Evolutionary conservation across 1,140 invertebrate species (phyloP).

Genomic region (Leguminivora glycinivorella): DNA sequence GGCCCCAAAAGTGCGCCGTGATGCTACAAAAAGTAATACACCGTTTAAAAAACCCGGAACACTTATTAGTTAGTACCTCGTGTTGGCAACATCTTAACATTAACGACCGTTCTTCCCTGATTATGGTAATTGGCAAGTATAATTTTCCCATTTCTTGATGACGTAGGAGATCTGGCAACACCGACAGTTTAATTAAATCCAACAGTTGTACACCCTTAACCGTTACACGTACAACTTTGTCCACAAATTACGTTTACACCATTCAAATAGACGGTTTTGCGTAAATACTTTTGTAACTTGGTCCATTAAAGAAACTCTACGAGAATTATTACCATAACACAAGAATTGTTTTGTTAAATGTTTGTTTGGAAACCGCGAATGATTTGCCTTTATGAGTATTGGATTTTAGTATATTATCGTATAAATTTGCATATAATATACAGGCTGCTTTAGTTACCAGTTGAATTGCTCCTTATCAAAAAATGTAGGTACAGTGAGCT

Average conservation of each 20-base stretch:
- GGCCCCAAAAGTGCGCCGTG: neutral
- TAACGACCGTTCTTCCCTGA: conserved; percentile 19
- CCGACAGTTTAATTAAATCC: conserved; percentile 64
- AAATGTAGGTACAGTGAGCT: too few relatives aligned
- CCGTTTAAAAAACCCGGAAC: conserved; percentile 12
- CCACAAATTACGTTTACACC: conserved; percentile 72
- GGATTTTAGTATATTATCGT: conserved; percentile 16
- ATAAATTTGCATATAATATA: too few relatives aligned
- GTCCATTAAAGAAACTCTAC: conserved; percentile 62
- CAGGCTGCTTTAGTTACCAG: too few relatives aligned
- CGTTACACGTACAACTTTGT: conserved; percentile 64
- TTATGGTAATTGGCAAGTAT: conserved; percentile 30
- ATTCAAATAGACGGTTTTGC: conserved; percentile 65
- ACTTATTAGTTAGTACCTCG: conserved; percentile 10
- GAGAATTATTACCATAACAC: conserved; percentile 61
- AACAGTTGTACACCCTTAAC: conserved; percentile 56
- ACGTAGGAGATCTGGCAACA: conserved; percentile 32
- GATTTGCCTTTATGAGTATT: conserved; percentile 32
- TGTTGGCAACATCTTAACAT: conserved; percentile 2
- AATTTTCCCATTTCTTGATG: conserved; percentile 30
- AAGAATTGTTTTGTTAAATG: conserved; percentile 50
- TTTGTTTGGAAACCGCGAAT: conserved; percentile 38
- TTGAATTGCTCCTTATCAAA: too few relatives aligned
- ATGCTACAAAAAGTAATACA: neutral
- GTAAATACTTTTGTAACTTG: conserved; percentile 64